phyloP scores from a whole-genome alignment of 2,113 vertebrate genomes.

The Pogonocichla stellata region DNA sequence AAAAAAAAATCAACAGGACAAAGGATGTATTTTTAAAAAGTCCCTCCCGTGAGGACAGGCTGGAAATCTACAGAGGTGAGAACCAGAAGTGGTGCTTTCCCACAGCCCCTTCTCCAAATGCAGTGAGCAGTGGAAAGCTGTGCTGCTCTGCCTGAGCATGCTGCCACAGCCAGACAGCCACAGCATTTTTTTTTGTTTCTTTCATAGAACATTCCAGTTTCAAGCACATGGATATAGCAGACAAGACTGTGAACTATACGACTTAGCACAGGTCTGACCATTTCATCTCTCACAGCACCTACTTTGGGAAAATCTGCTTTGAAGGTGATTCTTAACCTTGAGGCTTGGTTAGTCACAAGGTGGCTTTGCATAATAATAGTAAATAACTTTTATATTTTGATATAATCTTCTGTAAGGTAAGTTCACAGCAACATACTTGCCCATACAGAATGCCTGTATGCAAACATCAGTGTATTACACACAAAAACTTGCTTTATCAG shows the following conservation, averaged over 20 bases:
- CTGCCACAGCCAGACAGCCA: not conserved
- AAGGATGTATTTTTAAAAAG: not conserved
- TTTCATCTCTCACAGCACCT: not conserved
- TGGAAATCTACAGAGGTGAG: not conserved
- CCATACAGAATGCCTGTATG: not conserved
- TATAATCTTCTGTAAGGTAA: not conserved
- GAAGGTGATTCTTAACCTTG: not conserved
- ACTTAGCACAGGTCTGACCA: not conserved
- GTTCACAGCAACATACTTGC: not conserved
- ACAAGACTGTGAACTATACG: not conserved
- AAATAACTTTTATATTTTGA: not conserved
- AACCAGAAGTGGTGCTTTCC: not conserved
- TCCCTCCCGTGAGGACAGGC: not conserved
- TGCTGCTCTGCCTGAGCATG: not conserved
- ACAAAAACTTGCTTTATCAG: not conserved
- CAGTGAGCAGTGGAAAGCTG: not conserved
- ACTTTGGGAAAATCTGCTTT: not conserved
- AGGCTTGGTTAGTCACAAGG: not conserved
- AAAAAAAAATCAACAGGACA: not conserved
- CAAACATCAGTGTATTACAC: not conserved
- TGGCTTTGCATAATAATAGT: not conserved
- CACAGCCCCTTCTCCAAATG: fast-evolving
- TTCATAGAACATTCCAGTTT: not conserved
- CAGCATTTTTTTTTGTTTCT: not conserved
- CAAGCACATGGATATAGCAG: not conserved